phyloP scores from a whole-genome alignment of 2,113 vertebrate genomes.

The Periophthalmodon schlosseri region DNA sequence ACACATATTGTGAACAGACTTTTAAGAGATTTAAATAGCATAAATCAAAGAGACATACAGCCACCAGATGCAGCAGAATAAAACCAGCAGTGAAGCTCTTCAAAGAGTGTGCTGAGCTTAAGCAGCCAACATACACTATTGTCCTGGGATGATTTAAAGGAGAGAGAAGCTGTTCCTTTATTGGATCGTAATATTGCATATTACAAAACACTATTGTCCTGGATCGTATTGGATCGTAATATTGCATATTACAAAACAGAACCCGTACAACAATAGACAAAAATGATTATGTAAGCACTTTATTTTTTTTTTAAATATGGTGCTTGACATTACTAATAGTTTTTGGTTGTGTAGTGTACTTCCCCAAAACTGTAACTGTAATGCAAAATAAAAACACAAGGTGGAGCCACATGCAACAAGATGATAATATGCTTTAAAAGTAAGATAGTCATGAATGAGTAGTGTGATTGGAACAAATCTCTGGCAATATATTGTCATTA shows the following conservation, averaged over 20 bases:
- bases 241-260: too few species aligned
- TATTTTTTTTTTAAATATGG: too few species aligned
- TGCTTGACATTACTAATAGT: too few species aligned
- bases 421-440: background rate
- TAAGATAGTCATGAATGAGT: too few species aligned
- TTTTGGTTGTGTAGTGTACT: too few species aligned
- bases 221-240: too few species aligned
- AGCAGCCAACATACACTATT: background rate
- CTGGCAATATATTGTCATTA: too few species aligned
- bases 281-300: too few species aligned
- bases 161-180: background rate
- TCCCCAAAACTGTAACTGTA: constrained; percentile 19
- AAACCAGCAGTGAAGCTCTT: background rate
- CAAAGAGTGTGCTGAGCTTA: background rate
- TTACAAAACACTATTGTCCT: background rate
- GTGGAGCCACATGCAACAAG: constrained; percentile 11
- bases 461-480: too few species aligned
- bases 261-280: too few species aligned
- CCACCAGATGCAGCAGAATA: background rate
- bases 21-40: background rate
- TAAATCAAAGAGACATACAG: background rate
- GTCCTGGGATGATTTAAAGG: background rate
- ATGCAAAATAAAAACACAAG: constrained; percentile 30
- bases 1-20: background rate
- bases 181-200: background rate